Percentiles rank a stretch among this genome's conserved stretches.
These are phyloP conservation scores for Nymphalis c-album DNA, from an alignment of 2,888 invertebrate genomes.

Conservation along the genomic window DNA sequence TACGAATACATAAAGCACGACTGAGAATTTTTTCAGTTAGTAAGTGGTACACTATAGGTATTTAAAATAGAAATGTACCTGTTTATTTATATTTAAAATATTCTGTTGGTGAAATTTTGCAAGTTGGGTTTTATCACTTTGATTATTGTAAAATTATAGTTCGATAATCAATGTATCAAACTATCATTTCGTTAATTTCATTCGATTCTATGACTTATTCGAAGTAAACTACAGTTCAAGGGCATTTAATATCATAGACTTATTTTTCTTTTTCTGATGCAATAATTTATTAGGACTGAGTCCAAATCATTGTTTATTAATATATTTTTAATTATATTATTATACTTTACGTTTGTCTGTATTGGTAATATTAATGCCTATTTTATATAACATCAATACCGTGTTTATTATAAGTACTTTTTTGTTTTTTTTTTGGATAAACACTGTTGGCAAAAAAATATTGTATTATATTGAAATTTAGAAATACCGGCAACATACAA, in stretches of 20 bases:
- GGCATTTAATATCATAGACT: slow-evolving; percentile 6
- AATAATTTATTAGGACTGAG: slow-evolving; percentile 7
- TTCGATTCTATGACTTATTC: background rate
- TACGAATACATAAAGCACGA: too few species aligned
- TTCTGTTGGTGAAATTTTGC: too few species aligned
- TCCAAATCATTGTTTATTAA: background rate
- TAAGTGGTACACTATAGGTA: too few species aligned
- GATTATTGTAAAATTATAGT: background rate
- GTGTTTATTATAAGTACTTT: too few species aligned
- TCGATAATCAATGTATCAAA: background rate
- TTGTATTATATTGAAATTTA: background rate
- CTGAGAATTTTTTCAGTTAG: too few species aligned
- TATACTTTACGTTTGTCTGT: too few species aligned
- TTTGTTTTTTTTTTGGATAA: background rate
- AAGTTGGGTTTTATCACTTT: too few species aligned
- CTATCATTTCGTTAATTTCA: background rate
- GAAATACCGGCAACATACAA: slow-evolving; percentile 7
- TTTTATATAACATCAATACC: too few species aligned
- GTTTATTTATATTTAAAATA: too few species aligned
- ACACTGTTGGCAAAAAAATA: background rate
- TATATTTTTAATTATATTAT: too few species aligned
- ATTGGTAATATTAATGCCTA: background rate
- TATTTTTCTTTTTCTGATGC: slow-evolving; percentile 27
- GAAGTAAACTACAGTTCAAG: background rate
- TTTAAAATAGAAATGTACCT: too few species aligned